Evolutionary conservation across 2,797 vertebrate genomes (phyloP).

Genomic region (Tokudaia tokunoshimensis): DNA sequence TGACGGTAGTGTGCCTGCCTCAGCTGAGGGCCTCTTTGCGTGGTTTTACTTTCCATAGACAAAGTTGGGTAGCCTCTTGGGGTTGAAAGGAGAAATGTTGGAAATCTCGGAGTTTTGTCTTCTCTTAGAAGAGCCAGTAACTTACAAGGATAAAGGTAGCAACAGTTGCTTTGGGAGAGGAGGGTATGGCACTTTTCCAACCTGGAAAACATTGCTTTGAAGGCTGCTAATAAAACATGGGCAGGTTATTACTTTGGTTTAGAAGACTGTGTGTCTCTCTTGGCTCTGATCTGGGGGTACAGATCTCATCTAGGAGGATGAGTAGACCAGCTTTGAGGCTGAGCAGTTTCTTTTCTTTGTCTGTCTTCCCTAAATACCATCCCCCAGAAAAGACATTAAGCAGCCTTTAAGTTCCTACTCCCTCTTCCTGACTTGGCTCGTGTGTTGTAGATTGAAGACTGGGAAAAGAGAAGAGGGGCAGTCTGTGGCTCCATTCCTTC

Average conservation of each 20-base stretch:
- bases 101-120: conserved; percentile 76
- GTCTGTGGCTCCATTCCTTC: conserved; percentile 49
- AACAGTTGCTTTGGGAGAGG: conserved; percentile 78
- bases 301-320: conserved; percentile 78
- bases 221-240: conserved; percentile 81
- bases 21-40: conserved; percentile 40
- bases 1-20: conserved; percentile 50
- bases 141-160: conserved; percentile 76
- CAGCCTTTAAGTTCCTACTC: conserved; percentile 78
- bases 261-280: conserved; percentile 77
- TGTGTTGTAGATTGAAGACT: conserved; percentile 60
- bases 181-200: conserved; percentile 81
- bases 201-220: conserved; percentile 79
- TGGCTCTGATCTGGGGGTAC: conserved; percentile 76
- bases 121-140: conserved; percentile 74
- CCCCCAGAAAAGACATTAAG: conserved; percentile 76
- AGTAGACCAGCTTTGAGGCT: conserved; percentile 82
- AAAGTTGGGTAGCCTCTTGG: conserved; percentile 62
- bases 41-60: conserved; percentile 31
- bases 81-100: conserved; percentile 68
- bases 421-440: conserved; percentile 68
- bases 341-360: conserved; percentile 80
- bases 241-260: conserved; percentile 81
- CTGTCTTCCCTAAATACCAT: conserved; percentile 72
- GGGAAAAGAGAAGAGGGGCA: conserved; percentile 14